Base-by-base conservation (phyloP, 2,797 vertebrate species). In the Loriculus beryllinus region DNA sequence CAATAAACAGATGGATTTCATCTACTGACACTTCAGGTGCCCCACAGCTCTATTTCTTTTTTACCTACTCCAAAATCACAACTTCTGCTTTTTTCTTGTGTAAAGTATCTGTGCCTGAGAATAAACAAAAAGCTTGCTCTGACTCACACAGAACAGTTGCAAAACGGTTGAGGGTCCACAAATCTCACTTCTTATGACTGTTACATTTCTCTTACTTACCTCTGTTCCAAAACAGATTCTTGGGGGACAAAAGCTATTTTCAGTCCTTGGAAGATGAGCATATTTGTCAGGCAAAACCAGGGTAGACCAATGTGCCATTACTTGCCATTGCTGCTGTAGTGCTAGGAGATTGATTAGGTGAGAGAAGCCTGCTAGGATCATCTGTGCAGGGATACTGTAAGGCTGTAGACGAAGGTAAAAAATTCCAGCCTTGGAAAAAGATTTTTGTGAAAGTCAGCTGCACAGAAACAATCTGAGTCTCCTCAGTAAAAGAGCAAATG, bases 1-100 rank as follows among this genome's bases (percentile, higher is more conserved):
- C 54, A 90, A 90, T 81, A 92, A 94, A 88, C 76, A 94, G 62
- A 75, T 87, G 59, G 76, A 81, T 88, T 92, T 87, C n/a, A 85
- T 88, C 79, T 81, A 31, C 62, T 65, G 35, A 82, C 64, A 92
- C 81, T 89, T 82, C 37, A 92, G 51, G 56, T 88, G n/a, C 10
- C 51, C n/a, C 23, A 39, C 21, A 87, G n/a, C 16, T 80, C 25
- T 80, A 42, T 77, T 92, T 77, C 57, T 81, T 77, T 92, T 81
- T 85, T 71, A 67, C 59, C 35, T 82, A 52, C 45, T 29, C 25
- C 26, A 74, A 60, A 90, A 94, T 31, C 79, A 29, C 14, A 80
- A 23, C 12, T 85, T 78, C 20, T 45, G 5, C 3, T 77, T 77
- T 70, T 86, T 76, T 57, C 62, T 68, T 60, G 12, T 40, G 18